These are phyloP conservation scores for Osmerus mordax DNA, from an alignment of 2,113 vertebrate genomes.

Conservation along the genomic window DNA sequence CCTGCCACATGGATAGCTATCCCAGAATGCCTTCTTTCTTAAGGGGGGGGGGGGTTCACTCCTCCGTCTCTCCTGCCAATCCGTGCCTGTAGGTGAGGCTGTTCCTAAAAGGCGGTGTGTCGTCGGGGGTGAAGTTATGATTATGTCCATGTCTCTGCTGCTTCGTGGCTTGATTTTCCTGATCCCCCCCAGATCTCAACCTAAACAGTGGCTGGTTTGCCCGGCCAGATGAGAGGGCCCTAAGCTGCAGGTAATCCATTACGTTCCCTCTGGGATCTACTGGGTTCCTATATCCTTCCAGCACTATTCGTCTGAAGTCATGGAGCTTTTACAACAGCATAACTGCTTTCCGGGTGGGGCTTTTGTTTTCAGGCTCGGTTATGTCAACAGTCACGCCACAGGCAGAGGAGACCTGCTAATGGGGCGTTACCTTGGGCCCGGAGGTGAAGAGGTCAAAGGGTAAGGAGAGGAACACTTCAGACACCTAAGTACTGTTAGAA, in stretches of 20 bases:
- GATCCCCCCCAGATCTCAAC: not conserved
- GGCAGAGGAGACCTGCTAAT: not conserved
- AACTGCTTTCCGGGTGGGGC: too few species aligned
- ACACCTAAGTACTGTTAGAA: not conserved
- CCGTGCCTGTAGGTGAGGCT: constrained; percentile 30
- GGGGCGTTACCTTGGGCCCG: not conserved
- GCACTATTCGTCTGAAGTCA: not conserved
- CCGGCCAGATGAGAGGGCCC: constrained; percentile 30
- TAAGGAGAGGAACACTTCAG: constrained; percentile 10
- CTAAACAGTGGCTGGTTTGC: constrained; percentile 36
- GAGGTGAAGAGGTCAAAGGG: not conserved
- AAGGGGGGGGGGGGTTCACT: too few species aligned
- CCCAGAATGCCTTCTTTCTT: constrained; percentile 36
- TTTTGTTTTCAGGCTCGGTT: not conserved
- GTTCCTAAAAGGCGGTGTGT: constrained; percentile 2
- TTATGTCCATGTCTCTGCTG: too few species aligned
- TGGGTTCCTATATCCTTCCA: not conserved
- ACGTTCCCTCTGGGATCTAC: constrained; percentile 2
- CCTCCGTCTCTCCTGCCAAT: constrained; percentile 12
- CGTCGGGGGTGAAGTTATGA: not conserved
- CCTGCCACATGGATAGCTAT: constrained; percentile 25
- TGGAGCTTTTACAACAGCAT: not conserved
- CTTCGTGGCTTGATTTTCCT: not conserved
- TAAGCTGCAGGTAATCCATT: constrained; percentile 20
- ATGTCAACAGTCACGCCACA: not conserved